Percentiles rank a stretch among this genome's conserved stretches.
Evolutionary conservation across 2,797 vertebrate genomes (phyloP).

Genomic region (Chromis chromis): DNA sequence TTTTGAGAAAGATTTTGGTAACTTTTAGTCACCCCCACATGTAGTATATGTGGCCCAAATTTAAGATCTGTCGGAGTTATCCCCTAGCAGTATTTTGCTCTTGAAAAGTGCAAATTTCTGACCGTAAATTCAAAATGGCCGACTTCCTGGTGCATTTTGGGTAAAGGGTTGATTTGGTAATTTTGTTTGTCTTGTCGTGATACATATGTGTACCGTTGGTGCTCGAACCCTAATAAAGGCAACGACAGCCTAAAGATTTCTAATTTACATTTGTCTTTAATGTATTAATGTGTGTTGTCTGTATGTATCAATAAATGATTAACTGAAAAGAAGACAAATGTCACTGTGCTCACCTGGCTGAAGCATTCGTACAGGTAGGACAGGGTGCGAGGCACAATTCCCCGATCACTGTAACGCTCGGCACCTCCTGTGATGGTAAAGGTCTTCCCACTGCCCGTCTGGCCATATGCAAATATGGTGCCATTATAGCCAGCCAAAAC

Average conservation of each 20-base stretch:
- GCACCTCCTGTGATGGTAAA: conserved; percentile 97
- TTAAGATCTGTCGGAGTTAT: no score
- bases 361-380: conserved; percentile 91
- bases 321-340: not conserved
- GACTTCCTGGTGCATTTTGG: no score
- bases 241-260: not conserved
- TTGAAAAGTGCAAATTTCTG: no score
- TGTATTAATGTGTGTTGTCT: not conserved
- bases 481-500: conserved; percentile 94
- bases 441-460: conserved; percentile 97
- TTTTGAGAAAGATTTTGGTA: no score
- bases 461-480: conserved; percentile 97
- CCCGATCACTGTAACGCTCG: conserved; percentile 91
- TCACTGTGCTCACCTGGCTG: conserved; percentile 80
- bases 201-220: no score
- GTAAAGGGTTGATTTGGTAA: no score
- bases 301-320: not conserved
- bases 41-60: no score
- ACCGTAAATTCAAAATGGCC: no score
- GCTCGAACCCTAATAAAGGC: no score
- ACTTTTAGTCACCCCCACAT: no score
- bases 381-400: conserved; percentile 93
- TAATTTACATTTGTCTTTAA: not conserved
- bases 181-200: no score
- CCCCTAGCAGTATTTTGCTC: no score